Evolutionary conservation across 2,113 vertebrate genomes (phyloP).

Genomic region (Tenrec ecaudatus): DNA sequence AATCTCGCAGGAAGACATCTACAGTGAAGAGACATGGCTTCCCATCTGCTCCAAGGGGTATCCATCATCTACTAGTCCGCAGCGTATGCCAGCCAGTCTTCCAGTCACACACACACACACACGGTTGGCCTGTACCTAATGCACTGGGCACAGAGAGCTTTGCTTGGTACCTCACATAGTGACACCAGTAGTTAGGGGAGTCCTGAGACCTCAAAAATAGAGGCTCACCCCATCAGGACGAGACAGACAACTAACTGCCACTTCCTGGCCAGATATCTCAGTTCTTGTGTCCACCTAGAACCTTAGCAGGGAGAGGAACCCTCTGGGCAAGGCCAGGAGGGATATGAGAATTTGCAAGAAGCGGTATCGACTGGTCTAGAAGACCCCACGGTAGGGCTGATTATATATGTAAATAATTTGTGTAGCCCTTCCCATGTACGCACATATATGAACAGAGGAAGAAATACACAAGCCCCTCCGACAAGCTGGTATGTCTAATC

Average conservation of each 20-base stretch:
- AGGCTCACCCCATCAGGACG: not conserved
- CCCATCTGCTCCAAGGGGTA: accelerated
- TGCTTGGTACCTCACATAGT: not conserved
- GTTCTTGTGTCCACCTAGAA: not conserved
- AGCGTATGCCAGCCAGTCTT: not conserved
- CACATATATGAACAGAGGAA: not conserved
- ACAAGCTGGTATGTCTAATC: not conserved
- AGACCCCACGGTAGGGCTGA: not conserved
- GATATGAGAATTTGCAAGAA: too few relatives aligned
- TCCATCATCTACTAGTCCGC: not conserved
- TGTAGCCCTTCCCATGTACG: not conserved
- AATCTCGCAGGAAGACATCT: not conserved
- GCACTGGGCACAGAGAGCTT: not conserved
- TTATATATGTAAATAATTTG: not conserved
- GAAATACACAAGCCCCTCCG: not conserved
- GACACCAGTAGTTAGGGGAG: not conserved
- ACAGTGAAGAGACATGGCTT: not conserved
- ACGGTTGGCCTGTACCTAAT: not conserved
- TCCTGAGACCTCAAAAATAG: not conserved
- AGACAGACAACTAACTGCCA: not conserved
- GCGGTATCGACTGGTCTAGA: not conserved
- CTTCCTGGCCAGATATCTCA: not conserved
- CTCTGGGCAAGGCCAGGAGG: not conserved
- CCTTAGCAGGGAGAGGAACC: not conserved
- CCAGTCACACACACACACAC: not conserved